A percentile compares a stretch with the other conserved stretches of the same genome.
Conservation (phyloP, 2,888 invertebrate genomes). For the Diarsia rubi region DNA sequence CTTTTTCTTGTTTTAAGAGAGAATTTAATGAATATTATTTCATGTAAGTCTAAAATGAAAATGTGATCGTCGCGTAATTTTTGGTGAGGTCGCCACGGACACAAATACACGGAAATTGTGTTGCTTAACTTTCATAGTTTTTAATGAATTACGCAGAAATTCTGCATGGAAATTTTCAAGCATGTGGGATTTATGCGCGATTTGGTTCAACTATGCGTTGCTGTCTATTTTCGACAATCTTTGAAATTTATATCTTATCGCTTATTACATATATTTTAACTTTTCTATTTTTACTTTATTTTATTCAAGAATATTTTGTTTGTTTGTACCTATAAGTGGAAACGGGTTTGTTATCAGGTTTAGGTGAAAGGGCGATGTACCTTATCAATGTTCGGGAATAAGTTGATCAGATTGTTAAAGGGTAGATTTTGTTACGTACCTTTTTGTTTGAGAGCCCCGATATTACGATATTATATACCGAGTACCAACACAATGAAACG, state of each 20-base stretch:
- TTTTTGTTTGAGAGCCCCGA: conserved; percentile 46
- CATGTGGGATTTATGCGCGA: background rate
- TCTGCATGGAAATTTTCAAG: background rate
- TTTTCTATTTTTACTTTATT: conserved; percentile 36
- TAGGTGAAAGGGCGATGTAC: conserved; percentile 46
- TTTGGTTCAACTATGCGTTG: background rate
- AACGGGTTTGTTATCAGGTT: conserved; percentile 54
- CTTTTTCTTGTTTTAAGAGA: too few species aligned
- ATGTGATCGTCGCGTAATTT: background rate
- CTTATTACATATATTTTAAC: conserved; percentile 35
- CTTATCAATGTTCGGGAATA: conserved; percentile 50
- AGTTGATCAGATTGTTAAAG: conserved; percentile 48
- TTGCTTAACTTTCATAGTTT: background rate
- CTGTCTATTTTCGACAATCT: background rate
- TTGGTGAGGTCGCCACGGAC: background rate
- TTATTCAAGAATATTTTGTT: conserved; percentile 9
- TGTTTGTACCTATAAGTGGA: conserved; percentile 11
- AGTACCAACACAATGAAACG: conserved; percentile 43
- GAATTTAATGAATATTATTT: too few species aligned
- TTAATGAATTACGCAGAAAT: background rate
- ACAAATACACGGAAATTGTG: background rate
- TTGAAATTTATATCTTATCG: conserved; percentile 36
- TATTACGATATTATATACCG: conserved; percentile 44
- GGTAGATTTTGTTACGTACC: conserved; percentile 53
- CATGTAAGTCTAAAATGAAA: background rate